These are phyloP conservation scores for Boleophthalmus pectinirostris DNA, from an alignment of 2,113 vertebrate genomes.

Conservation along the genomic window DNA sequence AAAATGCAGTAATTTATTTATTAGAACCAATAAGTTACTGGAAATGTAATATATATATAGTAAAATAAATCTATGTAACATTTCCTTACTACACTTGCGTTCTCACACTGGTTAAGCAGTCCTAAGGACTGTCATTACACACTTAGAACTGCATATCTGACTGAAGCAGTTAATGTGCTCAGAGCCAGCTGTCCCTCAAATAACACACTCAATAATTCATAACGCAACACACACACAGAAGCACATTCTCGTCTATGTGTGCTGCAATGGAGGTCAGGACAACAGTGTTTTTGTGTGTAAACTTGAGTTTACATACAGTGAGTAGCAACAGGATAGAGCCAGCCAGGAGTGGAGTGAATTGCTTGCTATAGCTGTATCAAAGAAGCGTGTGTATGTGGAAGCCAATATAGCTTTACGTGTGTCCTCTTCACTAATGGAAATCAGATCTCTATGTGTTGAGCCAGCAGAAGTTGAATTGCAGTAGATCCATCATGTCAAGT, in stretches of 20 bases:
- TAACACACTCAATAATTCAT: slow-evolving; percentile 79
- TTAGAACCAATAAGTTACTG: slow-evolving; percentile 14
- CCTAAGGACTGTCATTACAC: slow-evolving; percentile 18
- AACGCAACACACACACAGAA: slow-evolving; percentile 30
- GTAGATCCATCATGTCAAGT: slow-evolving; percentile 65
- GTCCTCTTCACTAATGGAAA: slow-evolving; percentile 66
- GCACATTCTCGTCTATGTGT: slow-evolving; percentile 14
- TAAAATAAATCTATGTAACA: slow-evolving; percentile 41
- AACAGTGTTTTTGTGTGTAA: slow-evolving; percentile 28
- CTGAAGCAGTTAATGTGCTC: slow-evolving; percentile 63
- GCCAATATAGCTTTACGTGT: slow-evolving; percentile 4
- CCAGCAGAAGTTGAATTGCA: slow-evolving; percentile 63
- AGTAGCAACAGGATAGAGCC: slow-evolving; percentile 25
- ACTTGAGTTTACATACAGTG: slow-evolving; percentile 13
- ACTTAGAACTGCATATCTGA: slow-evolving; percentile 33
- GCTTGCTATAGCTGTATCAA: slow-evolving; percentile 39
- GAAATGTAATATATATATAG: slow-evolving; percentile 12
- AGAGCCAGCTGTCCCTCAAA: slow-evolving; percentile 74
- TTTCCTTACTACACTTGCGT: slow-evolving; percentile 5
- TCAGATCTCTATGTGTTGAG: slow-evolving; percentile 66
- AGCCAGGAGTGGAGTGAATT: slow-evolving; percentile 26
- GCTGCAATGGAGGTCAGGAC: slow-evolving; percentile 23
- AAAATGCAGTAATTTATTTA: slow-evolving; percentile 29
- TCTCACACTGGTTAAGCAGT: slow-evolving; percentile 24
- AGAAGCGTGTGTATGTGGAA: background rate